These are phyloP conservation scores for Hylyphantes graminicola DNA, from an alignment of 1,140 invertebrate genomes.

Conservation along the genomic window DNA sequence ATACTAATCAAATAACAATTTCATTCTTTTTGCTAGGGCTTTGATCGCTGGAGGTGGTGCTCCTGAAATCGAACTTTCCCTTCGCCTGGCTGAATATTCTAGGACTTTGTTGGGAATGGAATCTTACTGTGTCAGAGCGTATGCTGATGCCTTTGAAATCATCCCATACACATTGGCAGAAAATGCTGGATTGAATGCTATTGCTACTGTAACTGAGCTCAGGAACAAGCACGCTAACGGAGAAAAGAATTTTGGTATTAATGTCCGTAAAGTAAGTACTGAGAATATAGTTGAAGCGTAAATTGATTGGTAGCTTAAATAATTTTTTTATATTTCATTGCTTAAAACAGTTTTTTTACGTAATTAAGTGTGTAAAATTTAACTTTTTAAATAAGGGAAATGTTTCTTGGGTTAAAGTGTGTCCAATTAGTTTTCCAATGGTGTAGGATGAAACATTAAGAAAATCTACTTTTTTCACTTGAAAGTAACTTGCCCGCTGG, in stretches of 20 bases:
- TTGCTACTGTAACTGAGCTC: constrained; percentile 96
- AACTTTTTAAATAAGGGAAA: too few relatives aligned
- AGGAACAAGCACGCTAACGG: constrained; percentile 91
- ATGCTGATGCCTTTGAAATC: constrained; percentile 95
- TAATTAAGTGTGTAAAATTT: too few relatives aligned
- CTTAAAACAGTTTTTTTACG: too few relatives aligned
- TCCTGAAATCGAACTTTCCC: constrained; percentile 93
- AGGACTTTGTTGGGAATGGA: constrained; percentile 89
- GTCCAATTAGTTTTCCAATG: too few relatives aligned
- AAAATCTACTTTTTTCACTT: too few relatives aligned
- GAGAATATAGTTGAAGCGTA: too few relatives aligned
- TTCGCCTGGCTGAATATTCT: constrained; percentile 84
- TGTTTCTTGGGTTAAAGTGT: too few relatives aligned
- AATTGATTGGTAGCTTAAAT: too few relatives aligned
- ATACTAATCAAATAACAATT: neutral
- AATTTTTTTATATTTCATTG: too few relatives aligned
- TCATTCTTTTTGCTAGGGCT: constrained; percentile 70
- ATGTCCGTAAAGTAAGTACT: constrained; percentile 81
- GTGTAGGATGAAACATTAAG: too few relatives aligned
- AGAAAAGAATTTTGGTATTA: constrained; percentile 89
- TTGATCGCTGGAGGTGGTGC: constrained; percentile 96
- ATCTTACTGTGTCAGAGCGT: constrained; percentile 92
- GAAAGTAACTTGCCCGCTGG: too few relatives aligned
- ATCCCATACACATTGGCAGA: constrained; percentile 99
- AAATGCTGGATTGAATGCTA: constrained; percentile 98